Base-by-base conservation (phyloP, 2,113 vertebrate genomes). In the Pachypanchax playfairii region DNA sequence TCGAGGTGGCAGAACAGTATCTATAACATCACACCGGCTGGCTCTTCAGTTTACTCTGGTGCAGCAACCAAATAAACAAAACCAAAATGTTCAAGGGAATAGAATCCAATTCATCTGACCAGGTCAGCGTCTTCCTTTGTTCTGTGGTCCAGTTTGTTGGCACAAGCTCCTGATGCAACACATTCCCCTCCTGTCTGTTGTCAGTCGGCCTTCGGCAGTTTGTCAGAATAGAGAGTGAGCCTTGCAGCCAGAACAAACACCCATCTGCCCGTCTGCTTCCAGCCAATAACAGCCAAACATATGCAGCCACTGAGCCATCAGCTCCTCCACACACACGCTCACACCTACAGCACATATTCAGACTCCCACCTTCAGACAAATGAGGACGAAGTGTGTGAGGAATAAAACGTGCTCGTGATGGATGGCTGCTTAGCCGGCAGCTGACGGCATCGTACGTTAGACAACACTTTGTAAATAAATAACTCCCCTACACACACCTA, bases 401-500 rank as follows among this genome's bases (percentile, higher is more conserved):
- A 87, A 91, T 89, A 77, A 82, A 87, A 82, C 26, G 11, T 42
- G 24, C 49, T 68, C 49, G 82, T 89, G 88, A 92, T 85, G 80
- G 85, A 92, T 91, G 63, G 78, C 67, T 70, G 65, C 81, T 84
- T 69, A 81, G 85, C 73, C 24, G 35, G 51, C 29, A 33, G 63
- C 74, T 83, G 87, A 85, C 90, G 73, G 78, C 67, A 28, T 88
- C 75, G 20, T 90, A 84, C 57, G 85, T 91, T 91, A 89, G 72
- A 75, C 69, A 60, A 46, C 70, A 60, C 70, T 80, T 85, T 76
- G 80, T 88, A 85, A 89, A 89, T 89, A 89, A 90, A 89, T 82
- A 89, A 83, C 58, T 77, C 60, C 38, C 18, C 20, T 24, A 0
- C 51, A 50, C 65, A 62, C 61, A 51, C 75, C 67, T 51, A n/a